Evolutionary conservation across 2,113 vertebrate genomes (phyloP).

Genomic region (Charina bottae): DNA sequence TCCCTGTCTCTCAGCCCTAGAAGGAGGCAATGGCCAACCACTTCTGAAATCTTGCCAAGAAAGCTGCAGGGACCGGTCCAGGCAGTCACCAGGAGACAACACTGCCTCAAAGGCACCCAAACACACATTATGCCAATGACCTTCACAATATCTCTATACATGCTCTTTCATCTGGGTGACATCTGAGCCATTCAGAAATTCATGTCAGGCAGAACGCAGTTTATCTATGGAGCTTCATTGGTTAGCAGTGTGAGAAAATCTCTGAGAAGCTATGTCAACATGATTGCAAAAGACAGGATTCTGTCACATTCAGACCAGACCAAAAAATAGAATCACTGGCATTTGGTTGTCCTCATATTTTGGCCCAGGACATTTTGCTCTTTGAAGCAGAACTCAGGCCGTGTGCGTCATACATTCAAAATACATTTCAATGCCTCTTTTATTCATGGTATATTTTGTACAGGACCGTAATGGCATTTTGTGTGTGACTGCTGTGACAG

Average conservation of each 20-base stretch:
- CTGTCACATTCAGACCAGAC: neutral
- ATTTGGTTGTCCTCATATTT: neutral
- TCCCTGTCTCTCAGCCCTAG: too few species aligned
- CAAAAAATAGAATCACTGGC: neutral
- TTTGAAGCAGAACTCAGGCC: neutral
- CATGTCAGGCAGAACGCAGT: neutral
- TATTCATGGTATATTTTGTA: neutral
- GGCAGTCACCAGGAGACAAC: neutral
- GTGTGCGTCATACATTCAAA: neutral
- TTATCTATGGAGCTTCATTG: neutral
- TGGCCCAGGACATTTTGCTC: neutral
- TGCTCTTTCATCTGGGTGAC: neutral
- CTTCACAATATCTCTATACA: neutral
- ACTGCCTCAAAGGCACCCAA: too few species aligned
- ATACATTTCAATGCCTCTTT: neutral
- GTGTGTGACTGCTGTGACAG: neutral
- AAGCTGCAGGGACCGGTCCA: neutral
- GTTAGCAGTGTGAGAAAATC: too few species aligned
- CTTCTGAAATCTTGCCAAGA: neutral
- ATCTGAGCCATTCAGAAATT: neutral
- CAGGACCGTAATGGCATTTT: neutral
- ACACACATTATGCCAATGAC: neutral
- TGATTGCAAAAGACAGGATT: neutral
- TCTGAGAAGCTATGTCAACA: neutral
- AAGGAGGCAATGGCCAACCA: neutral